Evolutionary conservation across 1,140 invertebrate species (phyloP).

Genomic region (Heliconius himera): DNA sequence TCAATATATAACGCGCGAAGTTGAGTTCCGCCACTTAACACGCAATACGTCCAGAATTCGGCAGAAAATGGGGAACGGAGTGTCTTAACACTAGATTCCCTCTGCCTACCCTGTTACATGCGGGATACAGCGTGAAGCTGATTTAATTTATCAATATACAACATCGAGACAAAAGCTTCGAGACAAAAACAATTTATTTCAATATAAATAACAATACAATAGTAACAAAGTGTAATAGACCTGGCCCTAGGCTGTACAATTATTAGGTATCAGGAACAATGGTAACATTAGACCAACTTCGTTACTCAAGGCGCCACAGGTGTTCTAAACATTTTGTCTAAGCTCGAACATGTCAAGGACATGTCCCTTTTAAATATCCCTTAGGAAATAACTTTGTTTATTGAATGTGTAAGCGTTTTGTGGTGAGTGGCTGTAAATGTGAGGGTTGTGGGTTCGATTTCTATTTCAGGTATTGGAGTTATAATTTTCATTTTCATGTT

Average conservation of each 20-base stretch:
- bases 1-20: too few relatives aligned
- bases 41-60: too few relatives aligned
- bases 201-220: not conserved
- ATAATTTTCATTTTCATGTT: too few relatives aligned
- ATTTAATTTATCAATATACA: not conserved
- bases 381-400: not conserved
- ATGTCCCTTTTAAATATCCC: conserved; percentile 8
- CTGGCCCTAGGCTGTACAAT: not conserved
- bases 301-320: conserved; percentile 5
- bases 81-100: too few relatives aligned
- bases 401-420: not conserved
- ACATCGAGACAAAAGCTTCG: not conserved
- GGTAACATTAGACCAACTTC: not conserved
- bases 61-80: too few relatives aligned
- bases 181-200: not conserved
- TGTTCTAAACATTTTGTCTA: conserved; percentile 3
- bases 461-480: not conserved
- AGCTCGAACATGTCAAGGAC: not conserved
- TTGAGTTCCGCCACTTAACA: too few relatives aligned
- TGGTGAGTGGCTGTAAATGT: not conserved
- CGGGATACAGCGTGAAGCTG: too few relatives aligned
- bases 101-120: too few relatives aligned
- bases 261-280: conserved; percentile 13
- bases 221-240: not conserved
- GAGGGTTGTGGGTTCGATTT: not conserved